Conservation (phyloP, 2,113 vertebrate genomes). For the Phycodurus eques region DNA sequence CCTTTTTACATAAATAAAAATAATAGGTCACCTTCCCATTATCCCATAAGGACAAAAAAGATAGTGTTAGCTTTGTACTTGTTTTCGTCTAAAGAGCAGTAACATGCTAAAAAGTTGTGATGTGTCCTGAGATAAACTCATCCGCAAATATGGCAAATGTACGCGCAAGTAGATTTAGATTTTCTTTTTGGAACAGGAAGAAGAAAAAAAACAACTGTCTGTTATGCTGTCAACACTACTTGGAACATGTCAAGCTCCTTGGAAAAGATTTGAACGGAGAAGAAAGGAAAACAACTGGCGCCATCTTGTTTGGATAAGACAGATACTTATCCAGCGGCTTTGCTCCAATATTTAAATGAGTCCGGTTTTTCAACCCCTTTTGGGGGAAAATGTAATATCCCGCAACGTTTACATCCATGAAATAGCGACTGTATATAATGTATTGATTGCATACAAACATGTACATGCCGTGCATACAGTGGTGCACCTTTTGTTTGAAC, state of each 20-base stretch:
- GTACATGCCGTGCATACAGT: neutral
- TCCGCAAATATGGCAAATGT: slow-evolving; percentile 28
- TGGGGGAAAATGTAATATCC: neutral
- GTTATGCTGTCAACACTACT: slow-evolving; percentile 10
- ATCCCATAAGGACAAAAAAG: no score
- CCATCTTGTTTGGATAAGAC: slow-evolving; percentile 32
- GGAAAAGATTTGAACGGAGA: slow-evolving; percentile 43
- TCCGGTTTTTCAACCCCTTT: neutral
- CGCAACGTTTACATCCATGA: neutral
- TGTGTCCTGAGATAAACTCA: slow-evolving; percentile 19
- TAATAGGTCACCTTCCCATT: no score
- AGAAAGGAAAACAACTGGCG: slow-evolving; percentile 37
- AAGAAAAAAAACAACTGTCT: slow-evolving; percentile 8
- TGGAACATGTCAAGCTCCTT: slow-evolving; percentile 32
- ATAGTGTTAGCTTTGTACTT: no score
- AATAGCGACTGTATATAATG: neutral
- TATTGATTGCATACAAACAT: neutral
- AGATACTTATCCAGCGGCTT: slow-evolving; percentile 12
- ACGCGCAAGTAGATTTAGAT: slow-evolving; percentile 18
- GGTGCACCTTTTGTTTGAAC: neutral
- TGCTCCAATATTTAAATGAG: slow-evolving; percentile 18
- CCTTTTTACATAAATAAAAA: no score
- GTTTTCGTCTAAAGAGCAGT: no score
- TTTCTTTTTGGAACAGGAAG: slow-evolving; percentile 29
- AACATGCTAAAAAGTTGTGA: neutral